A percentile compares a stretch with the other conserved stretches of the same genome.
Conservation (phyloP, 2,888 invertebrate species). For the Dicroscelio sp. region DNA sequence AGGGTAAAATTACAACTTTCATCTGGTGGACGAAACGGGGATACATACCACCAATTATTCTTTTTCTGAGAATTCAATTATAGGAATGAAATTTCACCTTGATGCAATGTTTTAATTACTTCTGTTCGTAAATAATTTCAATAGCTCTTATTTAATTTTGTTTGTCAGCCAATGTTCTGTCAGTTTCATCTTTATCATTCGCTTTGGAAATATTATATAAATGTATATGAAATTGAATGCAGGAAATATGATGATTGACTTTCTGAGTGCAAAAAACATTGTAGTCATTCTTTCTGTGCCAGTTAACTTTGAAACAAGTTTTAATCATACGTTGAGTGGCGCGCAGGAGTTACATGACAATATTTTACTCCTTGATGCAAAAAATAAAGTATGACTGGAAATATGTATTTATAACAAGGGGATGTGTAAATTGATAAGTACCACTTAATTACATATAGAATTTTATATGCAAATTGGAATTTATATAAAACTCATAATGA, state of each 20-base stretch:
- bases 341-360: conserved; percentile 33
- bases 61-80: too few species aligned
- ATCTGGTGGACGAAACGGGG: too few species aligned
- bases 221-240: conserved; percentile 1
- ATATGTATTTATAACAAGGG: background rate
- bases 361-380: conserved; percentile 31
- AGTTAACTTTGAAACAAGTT: conserved; percentile 48
- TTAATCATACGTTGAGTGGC: conserved; percentile 41
- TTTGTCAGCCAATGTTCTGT: too few species aligned
- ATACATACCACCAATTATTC: too few species aligned
- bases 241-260: conserved; percentile 38
- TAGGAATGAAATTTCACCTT: too few species aligned
- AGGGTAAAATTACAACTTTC: too few species aligned
- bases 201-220: background rate
- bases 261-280: conserved; percentile 1
- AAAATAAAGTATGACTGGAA: conserved; percentile 24
- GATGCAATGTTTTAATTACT: too few species aligned
- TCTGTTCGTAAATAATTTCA: too few species aligned
- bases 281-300: conserved; percentile 20
- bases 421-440: conserved; percentile 26
- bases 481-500: too few species aligned
- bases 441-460: conserved; percentile 1
- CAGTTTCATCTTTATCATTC: too few species aligned
- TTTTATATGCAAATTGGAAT: conserved; percentile 1
- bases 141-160: too few species aligned